Conservation (phyloP, 2,113 vertebrate genomes). For the Butorides virescens region DNA sequence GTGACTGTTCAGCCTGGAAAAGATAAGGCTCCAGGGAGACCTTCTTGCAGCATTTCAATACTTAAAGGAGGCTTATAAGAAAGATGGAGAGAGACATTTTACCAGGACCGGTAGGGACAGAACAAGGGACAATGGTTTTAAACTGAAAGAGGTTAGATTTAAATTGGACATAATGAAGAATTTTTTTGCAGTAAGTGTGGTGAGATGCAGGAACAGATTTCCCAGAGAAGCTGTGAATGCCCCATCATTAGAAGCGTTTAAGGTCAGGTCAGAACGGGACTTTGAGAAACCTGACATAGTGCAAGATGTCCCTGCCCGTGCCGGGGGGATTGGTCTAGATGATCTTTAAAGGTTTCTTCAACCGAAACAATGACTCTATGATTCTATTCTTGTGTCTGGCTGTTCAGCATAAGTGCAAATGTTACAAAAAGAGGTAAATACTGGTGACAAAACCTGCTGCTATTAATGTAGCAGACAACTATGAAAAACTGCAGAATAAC, state of each 20-base stretch:
- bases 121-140: background rate
- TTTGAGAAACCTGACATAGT: background rate
- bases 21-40: background rate
- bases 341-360: background rate
- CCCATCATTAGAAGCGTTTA: background rate
- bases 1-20: rapidly evolving
- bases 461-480: background rate
- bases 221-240: background rate
- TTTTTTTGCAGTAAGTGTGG: background rate
- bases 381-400: background rate
- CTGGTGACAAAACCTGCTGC: background rate
- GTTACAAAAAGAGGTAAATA: background rate
- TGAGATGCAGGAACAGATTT: background rate
- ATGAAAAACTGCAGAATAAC: background rate
- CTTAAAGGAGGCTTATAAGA: background rate
- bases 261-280: background rate
- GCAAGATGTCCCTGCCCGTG: background rate
- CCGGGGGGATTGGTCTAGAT: rapidly evolving
- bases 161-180: background rate
- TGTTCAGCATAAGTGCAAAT: background rate
- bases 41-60: background rate
- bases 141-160: background rate
- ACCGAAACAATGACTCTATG: background rate
- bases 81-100: background rate
- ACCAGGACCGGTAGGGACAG: background rate